A percentile compares a stretch with the other conserved stretches of the same genome.
Evolutionary conservation across 1,140 invertebrate genomes (phyloP).

Genomic region (Drosophila willistoni): DNA sequence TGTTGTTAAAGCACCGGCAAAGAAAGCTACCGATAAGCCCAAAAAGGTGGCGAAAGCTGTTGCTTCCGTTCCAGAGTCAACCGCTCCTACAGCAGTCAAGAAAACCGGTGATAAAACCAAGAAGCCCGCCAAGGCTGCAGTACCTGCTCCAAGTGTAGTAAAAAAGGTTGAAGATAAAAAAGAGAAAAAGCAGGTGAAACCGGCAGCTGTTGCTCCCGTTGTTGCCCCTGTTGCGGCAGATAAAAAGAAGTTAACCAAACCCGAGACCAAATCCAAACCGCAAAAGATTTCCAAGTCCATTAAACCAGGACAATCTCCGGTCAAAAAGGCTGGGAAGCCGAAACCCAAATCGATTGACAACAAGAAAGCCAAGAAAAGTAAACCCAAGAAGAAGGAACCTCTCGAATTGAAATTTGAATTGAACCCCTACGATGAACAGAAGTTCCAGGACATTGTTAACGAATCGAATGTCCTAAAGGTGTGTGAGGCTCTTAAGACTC

Average conservation of each 20-base stretch:
- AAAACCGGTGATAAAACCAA: conserved; percentile 4
- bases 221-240: not conserved
- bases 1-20: not conserved
- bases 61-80: not conserved
- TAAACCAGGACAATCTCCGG: conserved; percentile 1
- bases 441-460: conserved; percentile 62
- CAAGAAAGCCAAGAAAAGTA: conserved; percentile 12
- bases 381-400: conserved; percentile 25
- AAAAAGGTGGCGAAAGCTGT: conserved; percentile 3
- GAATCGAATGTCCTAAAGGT: conserved; percentile 63
- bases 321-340: conserved; percentile 12
- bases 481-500: conserved; percentile 58
- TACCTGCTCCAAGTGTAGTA: not conserved
- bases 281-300: conserved; percentile 7
- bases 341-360: conserved; percentile 21
- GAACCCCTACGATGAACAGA: conserved; percentile 66
- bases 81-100: not conserved
- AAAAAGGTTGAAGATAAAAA: conserved; percentile 15
- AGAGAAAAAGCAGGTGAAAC: not conserved
- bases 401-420: conserved; percentile 49
- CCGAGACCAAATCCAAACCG: not conserved
- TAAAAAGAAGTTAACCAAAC: not conserved
- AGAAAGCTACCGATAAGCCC: not conserved
- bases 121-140: not conserved
- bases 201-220: not conserved